Percentiles rank a stretch among this genome's conserved stretches.
These are phyloP conservation scores for Anarsia innoxiella DNA, from an alignment of 2,888 invertebrate genomes.

Conservation along the genomic window DNA sequence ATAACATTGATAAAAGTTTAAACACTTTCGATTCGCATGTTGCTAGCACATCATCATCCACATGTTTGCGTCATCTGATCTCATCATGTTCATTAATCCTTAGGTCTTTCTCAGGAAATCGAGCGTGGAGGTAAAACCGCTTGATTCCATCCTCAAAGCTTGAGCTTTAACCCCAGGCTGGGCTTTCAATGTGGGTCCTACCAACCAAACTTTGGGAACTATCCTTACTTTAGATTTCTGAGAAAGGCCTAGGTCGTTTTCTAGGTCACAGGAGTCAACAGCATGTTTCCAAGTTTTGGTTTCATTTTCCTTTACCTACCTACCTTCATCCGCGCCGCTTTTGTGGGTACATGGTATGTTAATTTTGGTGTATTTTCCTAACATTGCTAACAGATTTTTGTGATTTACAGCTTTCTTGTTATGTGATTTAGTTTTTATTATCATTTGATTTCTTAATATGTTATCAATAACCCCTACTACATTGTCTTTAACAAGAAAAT, in stretches of 20 bases:
- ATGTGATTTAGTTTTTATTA: too few relatives aligned
- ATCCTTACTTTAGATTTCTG: constrained; percentile 45
- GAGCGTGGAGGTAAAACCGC: constrained; percentile 67
- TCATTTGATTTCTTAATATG: too few relatives aligned
- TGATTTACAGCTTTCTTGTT: too few relatives aligned
- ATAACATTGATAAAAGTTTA: neutral
- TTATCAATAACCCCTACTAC: too few relatives aligned
- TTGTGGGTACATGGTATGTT: constrained; percentile 43
- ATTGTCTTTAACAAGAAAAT: too few relatives aligned
- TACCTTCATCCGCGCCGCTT: constrained; percentile 54
- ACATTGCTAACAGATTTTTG: too few relatives aligned
- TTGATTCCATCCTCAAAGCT: constrained; percentile 59
- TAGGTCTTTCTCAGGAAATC: constrained; percentile 74
- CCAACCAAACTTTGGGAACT: constrained; percentile 69
- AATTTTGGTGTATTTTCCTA: too few relatives aligned
- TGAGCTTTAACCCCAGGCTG: constrained; percentile 57
- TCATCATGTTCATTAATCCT: constrained; percentile 70
- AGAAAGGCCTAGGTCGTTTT: constrained; percentile 71
- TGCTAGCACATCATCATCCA: constrained; percentile 54
- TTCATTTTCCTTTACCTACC: constrained; percentile 57
- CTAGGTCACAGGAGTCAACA: constrained; percentile 68
- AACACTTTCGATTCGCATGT: constrained; percentile 48
- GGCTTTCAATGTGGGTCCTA: constrained; percentile 55
- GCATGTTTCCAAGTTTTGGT: constrained; percentile 75
- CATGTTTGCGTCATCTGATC: constrained; percentile 54